Evolutionary conservation across 2,888 invertebrate species (phyloP).

Genomic region (Aphidoletes aphidimyza): DNA sequence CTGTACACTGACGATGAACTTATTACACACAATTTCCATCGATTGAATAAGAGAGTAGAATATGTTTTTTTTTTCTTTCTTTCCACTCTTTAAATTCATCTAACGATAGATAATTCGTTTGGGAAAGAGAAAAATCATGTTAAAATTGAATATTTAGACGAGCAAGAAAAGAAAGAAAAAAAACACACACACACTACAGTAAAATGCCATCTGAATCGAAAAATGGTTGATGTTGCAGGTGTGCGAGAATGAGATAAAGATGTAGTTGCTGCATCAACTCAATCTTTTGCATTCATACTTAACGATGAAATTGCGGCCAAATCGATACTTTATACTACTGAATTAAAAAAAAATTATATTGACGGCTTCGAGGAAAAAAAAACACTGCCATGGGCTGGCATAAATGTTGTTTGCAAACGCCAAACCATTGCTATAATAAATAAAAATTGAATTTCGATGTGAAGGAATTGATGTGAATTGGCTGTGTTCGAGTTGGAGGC

Average conservation of each 20-base stretch:
- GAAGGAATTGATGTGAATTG: neutral
- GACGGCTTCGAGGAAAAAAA: neutral
- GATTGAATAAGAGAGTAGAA: conserved; percentile 33
- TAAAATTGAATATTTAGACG: conserved; percentile 18
- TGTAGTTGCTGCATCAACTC: neutral
- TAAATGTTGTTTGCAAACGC: neutral
- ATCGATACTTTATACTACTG: neutral
- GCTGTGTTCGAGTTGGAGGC: neutral
- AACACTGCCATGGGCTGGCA: neutral
- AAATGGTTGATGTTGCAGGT: too few relatives aligned
- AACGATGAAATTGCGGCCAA: neutral
- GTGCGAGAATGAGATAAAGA: neutral
- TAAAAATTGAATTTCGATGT: conserved; percentile 29
- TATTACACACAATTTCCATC: conserved; percentile 49
- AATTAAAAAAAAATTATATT: conserved; percentile 30
- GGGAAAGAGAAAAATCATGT: conserved; percentile 45
- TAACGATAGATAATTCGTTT: conserved; percentile 42
- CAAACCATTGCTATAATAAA: conserved; percentile 14
- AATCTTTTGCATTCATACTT: neutral
- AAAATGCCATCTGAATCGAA: neutral
- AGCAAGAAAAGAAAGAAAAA: too few relatives aligned
- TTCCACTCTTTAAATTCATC: conserved; percentile 3
- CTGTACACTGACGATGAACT: neutral
- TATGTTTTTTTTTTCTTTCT: neutral
- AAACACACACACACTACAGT: too few relatives aligned